Evolutionary conservation across 2,113 vertebrate genomes (phyloP).

Genomic region (Pteropus alecto): DNA sequence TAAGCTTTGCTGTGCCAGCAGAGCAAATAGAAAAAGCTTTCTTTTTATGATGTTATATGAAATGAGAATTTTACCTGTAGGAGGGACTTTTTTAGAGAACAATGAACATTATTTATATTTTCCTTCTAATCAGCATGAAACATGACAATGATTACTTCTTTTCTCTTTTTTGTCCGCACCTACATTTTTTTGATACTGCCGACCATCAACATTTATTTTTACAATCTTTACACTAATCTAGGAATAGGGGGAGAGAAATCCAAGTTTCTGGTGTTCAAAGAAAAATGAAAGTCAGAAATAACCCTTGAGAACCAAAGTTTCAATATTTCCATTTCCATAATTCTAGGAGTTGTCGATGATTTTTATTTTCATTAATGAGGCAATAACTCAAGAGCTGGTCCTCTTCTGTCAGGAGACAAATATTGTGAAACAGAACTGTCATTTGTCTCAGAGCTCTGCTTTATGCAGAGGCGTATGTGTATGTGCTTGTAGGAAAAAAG

Average conservation of each 20-base stretch:
- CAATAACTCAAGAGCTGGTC: constrained; percentile 57
- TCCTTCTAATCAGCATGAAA: not conserved
- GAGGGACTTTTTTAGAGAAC: constrained; percentile 21
- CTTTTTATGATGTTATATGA: constrained; percentile 38
- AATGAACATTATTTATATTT: constrained; percentile 58
- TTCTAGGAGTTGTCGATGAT: constrained; percentile 53
- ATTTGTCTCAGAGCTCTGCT: constrained; percentile 59
- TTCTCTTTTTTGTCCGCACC: not conserved
- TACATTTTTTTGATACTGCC: not conserved
- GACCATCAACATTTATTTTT: not conserved
- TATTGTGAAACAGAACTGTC: constrained; percentile 64
- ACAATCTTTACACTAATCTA: not conserved
- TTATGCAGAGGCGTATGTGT: constrained; percentile 45
- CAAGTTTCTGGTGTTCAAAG: constrained; percentile 44
- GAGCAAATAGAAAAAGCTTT: constrained; percentile 43
- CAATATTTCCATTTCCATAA: constrained; percentile 26
- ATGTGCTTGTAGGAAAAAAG: constrained; percentile 34
- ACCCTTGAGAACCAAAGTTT: not conserved
- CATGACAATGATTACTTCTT: not conserved
- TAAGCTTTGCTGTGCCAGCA: constrained; percentile 66
- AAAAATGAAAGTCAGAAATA: constrained; percentile 58
- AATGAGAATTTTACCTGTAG: constrained; percentile 6
- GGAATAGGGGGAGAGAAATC: not conserved
- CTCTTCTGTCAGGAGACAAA: constrained; percentile 65
- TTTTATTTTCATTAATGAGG: constrained; percentile 71